Evolutionary conservation across 2,797 vertebrate genomes (phyloP).

Genomic region (Phataginus tetradactyla): DNA sequence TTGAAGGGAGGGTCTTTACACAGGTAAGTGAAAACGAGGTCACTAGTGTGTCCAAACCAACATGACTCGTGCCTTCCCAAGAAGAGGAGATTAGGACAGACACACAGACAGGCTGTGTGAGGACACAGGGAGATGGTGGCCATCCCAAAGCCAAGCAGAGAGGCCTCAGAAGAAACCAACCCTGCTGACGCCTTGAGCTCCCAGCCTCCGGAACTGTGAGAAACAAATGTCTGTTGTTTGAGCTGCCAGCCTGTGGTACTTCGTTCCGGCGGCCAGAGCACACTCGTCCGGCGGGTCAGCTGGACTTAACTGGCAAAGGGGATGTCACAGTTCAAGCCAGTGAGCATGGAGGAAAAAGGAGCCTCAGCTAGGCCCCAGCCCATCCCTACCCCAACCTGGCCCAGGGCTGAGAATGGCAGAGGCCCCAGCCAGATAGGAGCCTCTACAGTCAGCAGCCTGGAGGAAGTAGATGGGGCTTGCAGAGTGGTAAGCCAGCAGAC

Average conservation of each 20-base stretch:
- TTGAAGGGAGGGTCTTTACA: background rate
- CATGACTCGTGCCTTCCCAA: background rate
- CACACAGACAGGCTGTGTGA: too few relatives aligned
- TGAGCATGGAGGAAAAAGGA: background rate
- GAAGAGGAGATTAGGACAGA: background rate
- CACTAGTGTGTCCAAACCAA: background rate
- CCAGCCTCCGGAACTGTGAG: background rate
- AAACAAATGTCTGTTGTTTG: background rate
- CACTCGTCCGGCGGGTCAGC: background rate
- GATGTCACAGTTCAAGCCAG: background rate
- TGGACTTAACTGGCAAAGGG: background rate
- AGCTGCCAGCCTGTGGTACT: background rate
- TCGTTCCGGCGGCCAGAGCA: background rate
- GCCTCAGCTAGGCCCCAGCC: background rate
- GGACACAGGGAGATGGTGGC: background rate
- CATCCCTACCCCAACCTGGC: rapidly evolving
- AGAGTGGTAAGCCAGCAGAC: background rate
- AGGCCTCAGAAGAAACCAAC: background rate
- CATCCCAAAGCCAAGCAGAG: background rate
- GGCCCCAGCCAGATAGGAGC: background rate
- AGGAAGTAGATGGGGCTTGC: background rate
- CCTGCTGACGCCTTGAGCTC: background rate
- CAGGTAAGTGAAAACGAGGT: background rate
- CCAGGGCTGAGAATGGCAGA: background rate
- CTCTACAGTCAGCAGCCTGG: background rate